A percentile compares a stretch with the other conserved stretches of the same genome.
Conservation (phyloP, 2,888 invertebrate genomes). For the Nemoura dubitans region DNA sequence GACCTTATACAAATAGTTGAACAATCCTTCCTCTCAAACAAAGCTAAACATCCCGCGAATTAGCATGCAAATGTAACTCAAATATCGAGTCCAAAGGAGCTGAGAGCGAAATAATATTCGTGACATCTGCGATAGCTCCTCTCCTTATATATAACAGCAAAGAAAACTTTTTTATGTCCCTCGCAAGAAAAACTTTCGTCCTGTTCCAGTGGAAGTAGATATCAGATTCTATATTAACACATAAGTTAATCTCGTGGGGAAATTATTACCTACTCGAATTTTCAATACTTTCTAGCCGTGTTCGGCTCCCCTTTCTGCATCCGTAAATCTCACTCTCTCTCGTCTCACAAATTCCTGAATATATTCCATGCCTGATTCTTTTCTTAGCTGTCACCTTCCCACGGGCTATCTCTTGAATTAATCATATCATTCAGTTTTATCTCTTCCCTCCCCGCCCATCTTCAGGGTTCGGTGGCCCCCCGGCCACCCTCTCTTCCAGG, state of each 20-base stretch:
- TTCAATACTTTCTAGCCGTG: conserved; percentile 34
- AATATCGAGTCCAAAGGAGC: neutral
- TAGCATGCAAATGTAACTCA: neutral
- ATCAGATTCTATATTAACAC: neutral
- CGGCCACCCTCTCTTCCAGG: neutral
- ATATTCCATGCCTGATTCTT: conserved; percentile 29
- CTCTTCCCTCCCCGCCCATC: neutral
- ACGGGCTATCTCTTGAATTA: conserved; percentile 47
- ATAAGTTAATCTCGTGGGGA: conserved; percentile 9
- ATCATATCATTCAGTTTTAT: conserved; percentile 43
- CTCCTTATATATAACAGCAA: neutral
- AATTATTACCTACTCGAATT: conserved; percentile 32
- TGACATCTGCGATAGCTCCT: neutral
- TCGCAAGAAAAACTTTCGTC: neutral
- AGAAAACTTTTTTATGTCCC: neutral
- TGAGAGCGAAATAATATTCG: neutral
- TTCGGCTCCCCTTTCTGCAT: conserved; percentile 33
- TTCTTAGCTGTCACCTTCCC: conserved; percentile 49
- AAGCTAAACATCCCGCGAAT: neutral
- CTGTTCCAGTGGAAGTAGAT: neutral
- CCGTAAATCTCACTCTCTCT: conserved; percentile 15
- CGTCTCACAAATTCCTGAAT: conserved; percentile 27
- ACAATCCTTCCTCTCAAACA: neutral
- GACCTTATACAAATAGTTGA: neutral
- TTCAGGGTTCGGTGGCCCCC: neutral